These are phyloP conservation scores for Apostichopus californicus DNA, from an alignment of 35 echinoderm and acorn worm species.

Conservation along the genomic window DNA sequence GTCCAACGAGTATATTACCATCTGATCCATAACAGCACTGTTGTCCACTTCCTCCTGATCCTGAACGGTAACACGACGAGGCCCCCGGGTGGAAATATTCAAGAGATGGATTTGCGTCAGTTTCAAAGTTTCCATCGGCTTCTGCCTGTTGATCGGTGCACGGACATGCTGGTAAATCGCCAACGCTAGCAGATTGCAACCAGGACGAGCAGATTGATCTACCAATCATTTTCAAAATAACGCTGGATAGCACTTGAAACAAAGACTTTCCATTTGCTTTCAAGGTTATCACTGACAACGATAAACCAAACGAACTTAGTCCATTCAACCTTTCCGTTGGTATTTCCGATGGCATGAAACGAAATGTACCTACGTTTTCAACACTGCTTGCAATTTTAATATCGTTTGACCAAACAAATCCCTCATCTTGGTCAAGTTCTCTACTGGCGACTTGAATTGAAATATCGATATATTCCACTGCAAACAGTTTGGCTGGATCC, in stretches of 20 bases:
- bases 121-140: constrained; percentile 37
- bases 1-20: constrained; percentile 59
- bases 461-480: constrained; percentile 11
- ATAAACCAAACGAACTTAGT: background rate
- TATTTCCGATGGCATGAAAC: background rate
- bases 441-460: background rate
- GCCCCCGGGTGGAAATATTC: constrained; percentile 57
- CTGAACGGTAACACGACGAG: constrained; percentile 23
- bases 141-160: constrained; percentile 37
- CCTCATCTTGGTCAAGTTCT: background rate
- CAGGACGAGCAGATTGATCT: background rate
- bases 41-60: constrained; percentile 46
- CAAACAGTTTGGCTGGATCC: constrained; percentile 16
- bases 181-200: background rate
- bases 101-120: background rate
- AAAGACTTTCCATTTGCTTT: background rate
- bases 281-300: constrained; percentile 14
- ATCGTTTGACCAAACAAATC: background rate
- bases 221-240: background rate
- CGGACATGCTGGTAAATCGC: constrained; percentile 49
- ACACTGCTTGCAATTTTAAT: background rate
- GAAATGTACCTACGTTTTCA: constrained; percentile 39
- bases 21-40: constrained; percentile 68
- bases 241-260: background rate
- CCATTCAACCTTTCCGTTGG: background rate